Base-by-base conservation (phyloP, 2,113 vertebrate species). In the Rattus norvegicus region DNA sequence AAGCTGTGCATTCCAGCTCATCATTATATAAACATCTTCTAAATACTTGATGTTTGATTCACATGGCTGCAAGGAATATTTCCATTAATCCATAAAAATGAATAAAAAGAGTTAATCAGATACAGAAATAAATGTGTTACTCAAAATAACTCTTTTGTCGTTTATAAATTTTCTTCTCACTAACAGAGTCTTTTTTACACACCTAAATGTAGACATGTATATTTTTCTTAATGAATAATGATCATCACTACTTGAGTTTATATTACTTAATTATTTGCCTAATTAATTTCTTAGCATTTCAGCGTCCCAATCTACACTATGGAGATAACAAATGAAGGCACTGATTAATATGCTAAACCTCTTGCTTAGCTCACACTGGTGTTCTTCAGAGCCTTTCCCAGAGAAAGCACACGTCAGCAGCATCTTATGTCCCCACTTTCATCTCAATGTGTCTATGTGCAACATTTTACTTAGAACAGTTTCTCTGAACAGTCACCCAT, bases 11-110 rank as follows among this genome's bases (percentile, higher is more conserved):
- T 22, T 88, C 19, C 0, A 19, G 39, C 5, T 65, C 88, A 26
- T 90, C 56, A 90, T 52, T 70, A 2, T 75, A 88, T 52, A 90
- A 97, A 93, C 2, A 61, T 67, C 65, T 88, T 95, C 22, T 92
- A 85, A 93, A 86, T 93, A 19, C 7, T 80, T 86, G 11, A 47
- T 77, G 17, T 36, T 76, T 93, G 81, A 90, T 88, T 95, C 65
- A 84, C 4, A 84, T 9, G 56, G 28, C 3, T 90, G 20, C 17
- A 59, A 87, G 22, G 86, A 81, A 59, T 80, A 83, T 72, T 84
- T 86, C 4, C 28, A 77, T 72, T 81, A 93, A 80, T 92, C 85
- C 52, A 93, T 83, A 52, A 79, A 93, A 93, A 73, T 59, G 3
- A 94, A 67, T 61, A 54, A 73, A 84, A 90, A 89, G 61, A 95